Conservation (phyloP, 1,140 invertebrate genomes). For the Drosophila yakuba region DNA sequence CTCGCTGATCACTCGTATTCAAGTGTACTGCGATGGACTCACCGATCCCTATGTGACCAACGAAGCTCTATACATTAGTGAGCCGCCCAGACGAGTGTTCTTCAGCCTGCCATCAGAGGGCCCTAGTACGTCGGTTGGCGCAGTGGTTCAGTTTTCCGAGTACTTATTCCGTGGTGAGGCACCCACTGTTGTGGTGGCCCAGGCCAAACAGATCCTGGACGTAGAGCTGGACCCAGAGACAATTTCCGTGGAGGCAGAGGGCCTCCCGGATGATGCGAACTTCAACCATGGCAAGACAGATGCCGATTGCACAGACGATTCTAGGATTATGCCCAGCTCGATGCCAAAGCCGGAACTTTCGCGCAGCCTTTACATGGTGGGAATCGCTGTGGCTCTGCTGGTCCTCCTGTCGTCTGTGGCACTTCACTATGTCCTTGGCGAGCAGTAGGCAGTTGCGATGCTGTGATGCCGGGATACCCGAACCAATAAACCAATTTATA, state of each 20-base stretch:
- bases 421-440: slow-evolving; percentile 62
- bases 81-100: slow-evolving; percentile 78
- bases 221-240: slow-evolving; percentile 69
- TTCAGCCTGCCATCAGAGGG: slow-evolving; percentile 62
- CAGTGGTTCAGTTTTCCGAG: slow-evolving; percentile 74
- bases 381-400: slow-evolving; percentile 70
- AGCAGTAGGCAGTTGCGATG: slow-evolving; percentile 26
- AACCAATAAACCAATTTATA: slow-evolving; percentile 32
- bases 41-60: slow-evolving; percentile 71
- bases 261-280: slow-evolving; percentile 65
- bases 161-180: slow-evolving; percentile 82
- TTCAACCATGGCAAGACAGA: slow-evolving; percentile 26
- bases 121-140: background rate
- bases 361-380: slow-evolving; percentile 75
- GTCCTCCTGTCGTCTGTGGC: slow-evolving; percentile 70
- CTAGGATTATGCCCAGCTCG: slow-evolving; percentile 40
- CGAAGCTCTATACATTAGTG: slow-evolving; percentile 71
- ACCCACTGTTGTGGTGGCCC: slow-evolving; percentile 71
- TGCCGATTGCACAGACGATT: slow-evolving; percentile 26
- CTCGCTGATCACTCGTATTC: slow-evolving; percentile 77
- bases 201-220: slow-evolving; percentile 80
- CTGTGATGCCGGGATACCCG: background rate
- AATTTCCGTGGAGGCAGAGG: slow-evolving; percentile 68
- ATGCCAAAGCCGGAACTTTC: slow-evolving; percentile 74
- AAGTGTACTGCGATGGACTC: slow-evolving; percentile 82